Evolutionary conservation across 2,888 invertebrate species (phyloP), one percentile per base, ranked within the genome.

Genomic region (Plagodis pulveraria): DNA sequence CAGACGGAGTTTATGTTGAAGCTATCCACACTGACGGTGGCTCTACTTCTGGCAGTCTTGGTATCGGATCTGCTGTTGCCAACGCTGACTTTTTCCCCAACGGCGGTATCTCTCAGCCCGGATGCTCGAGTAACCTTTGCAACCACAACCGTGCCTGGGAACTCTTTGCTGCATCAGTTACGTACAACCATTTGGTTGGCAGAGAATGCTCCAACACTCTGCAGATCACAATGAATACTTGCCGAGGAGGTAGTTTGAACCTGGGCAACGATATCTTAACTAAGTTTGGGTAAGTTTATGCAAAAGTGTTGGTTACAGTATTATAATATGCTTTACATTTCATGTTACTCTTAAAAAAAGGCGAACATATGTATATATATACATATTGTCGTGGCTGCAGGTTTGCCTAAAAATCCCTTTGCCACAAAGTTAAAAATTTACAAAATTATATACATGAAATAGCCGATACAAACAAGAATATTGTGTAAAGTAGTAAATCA

Each of bases 51-150:
- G 83, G 92, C 0, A 80, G 80, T 74, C 81, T 71, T 70, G 94
- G 73, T 71, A 94, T 88, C 40, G 93, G 93, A 0, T 74, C 81
- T 4, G 75, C 88, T 6, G 78, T 94, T 5, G 94, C 89, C 0
- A 81, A 93, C 56, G 94, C 78, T 2, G 94, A 95, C 76, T 95
- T 94, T 78, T 94, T 93, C 89, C 93, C 94, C 32, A 95, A 95
- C 65, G 90, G 92, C 45, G 94, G 95, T 0, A 81, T 68, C 52
- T 77, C 75, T n/a, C 86, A 87, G 52, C 87, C 89, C 1, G 87
- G 84, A 2, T 90, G 89, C 53, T 0, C 78, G 0, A 74, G 77
- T 6, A 79, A 69, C 44, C 22, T 86, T 4, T 89, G 89, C 67
- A 75, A 84, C 63, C 89, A 89, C 63, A 81, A 87, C 56, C 82